phyloP scores from a whole-genome alignment of 2,113 vertebrate species.

The Trachemys scripta region DNA sequence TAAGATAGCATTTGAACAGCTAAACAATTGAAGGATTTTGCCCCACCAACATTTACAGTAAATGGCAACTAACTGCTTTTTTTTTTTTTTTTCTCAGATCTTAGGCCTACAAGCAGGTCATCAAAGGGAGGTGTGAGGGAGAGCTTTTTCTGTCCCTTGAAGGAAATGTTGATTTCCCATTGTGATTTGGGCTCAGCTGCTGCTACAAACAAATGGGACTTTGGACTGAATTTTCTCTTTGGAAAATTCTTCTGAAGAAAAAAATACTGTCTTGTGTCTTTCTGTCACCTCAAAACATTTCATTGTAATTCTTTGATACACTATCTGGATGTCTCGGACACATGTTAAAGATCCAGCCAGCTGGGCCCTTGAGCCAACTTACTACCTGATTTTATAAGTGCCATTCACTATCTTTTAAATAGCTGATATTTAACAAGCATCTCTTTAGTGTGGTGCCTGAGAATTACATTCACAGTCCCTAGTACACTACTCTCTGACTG shows the following conservation, averaged over 20 bases:
- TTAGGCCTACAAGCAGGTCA: background rate
- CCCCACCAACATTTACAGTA: background rate
- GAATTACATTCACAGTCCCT: slow-evolving; percentile 64
- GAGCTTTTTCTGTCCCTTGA: rapidly evolving
- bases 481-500: too few relatives aligned
- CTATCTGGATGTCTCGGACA: slow-evolving; percentile 17
- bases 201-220: background rate
- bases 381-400: slow-evolving; percentile 52
- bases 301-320: rapidly evolving
- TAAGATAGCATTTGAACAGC: background rate
- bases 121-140: background rate
- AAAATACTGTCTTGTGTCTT: background rate
- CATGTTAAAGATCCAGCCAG: slow-evolving; percentile 31
- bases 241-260: background rate
- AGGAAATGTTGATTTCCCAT: background rate
- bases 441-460: slow-evolving; percentile 27
- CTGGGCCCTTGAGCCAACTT: slow-evolving; percentile 56
- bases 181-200: background rate
- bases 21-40: background rate
- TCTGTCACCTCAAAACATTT: background rate
- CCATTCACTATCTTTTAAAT: slow-evolving; percentile 57
- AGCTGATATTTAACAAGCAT: slow-evolving; percentile 23
- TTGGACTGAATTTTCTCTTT: background rate
- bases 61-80: background rate
- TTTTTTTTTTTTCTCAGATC: background rate